Percentiles rank a stretch among this genome's conserved stretches.
These are phyloP conservation scores for Drosophila maculinotata DNA, from an alignment of 2,888 invertebrate genomes.

Conservation along the genomic window DNA sequence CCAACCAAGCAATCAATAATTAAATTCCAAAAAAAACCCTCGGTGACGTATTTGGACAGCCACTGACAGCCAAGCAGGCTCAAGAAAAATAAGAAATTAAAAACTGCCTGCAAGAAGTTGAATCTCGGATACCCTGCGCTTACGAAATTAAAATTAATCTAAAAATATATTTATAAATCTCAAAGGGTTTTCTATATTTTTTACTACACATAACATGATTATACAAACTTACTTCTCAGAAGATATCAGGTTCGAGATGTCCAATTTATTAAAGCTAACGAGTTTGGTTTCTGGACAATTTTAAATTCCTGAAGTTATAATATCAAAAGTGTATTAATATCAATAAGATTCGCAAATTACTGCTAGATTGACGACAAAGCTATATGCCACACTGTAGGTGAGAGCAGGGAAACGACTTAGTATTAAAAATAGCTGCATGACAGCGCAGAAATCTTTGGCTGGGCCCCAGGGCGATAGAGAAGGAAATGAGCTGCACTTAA, in stretches of 20 bases:
- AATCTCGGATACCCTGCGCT: constrained; percentile 47
- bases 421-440: constrained; percentile 71
- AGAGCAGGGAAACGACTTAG: constrained; percentile 43
- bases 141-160: too few species aligned
- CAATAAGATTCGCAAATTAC: too few species aligned
- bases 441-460: constrained; percentile 54
- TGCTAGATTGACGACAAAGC: not conserved
- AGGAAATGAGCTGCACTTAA: constrained; percentile 80
- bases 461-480: constrained; percentile 62
- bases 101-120: not conserved
- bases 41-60: constrained; percentile 75
- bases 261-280: too few species aligned
- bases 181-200: too few species aligned
- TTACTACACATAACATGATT: too few species aligned
- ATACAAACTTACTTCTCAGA: too few species aligned
- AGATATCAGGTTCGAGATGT: too few species aligned
- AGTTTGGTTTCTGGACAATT: too few species aligned
- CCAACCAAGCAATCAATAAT: constrained; percentile 69
- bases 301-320: too few species aligned
- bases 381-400: not conserved
- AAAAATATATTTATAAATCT: too few species aligned
- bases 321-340: too few species aligned
- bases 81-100: constrained; percentile 35
- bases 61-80: constrained; percentile 66
- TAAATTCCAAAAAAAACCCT: constrained; percentile 38